Percentiles rank a stretch among this genome's conserved stretches.
These are phyloP conservation scores for Oegoconia quadripuncta DNA, from an alignment of 2,888 invertebrate species.

Conservation along the genomic window DNA sequence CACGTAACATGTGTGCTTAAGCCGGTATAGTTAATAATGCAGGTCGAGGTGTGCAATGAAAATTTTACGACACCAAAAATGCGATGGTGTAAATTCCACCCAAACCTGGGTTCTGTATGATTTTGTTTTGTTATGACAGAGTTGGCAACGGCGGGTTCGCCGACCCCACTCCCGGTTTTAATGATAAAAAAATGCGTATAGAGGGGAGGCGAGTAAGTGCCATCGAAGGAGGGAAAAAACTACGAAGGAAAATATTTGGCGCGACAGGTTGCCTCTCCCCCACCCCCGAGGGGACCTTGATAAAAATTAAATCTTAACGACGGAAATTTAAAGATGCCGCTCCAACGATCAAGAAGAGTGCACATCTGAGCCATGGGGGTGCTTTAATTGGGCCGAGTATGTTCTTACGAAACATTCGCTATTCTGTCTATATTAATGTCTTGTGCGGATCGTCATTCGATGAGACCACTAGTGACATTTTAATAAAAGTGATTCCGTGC, in stretches of 20 bases:
- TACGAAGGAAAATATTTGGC: slow-evolving; percentile 79
- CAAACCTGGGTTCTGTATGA: slow-evolving; percentile 50
- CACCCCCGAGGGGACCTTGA: slow-evolving; percentile 52
- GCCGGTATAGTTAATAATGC: slow-evolving; percentile 5
- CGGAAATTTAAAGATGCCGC: slow-evolving; percentile 80
- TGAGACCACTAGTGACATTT: too few relatives aligned
- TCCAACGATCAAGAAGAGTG: slow-evolving; percentile 78
- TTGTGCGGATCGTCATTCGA: too few relatives aligned
- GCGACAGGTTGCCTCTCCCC: slow-evolving; percentile 72
- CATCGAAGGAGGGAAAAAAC: slow-evolving; percentile 77
- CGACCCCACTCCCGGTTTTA: slow-evolving; percentile 77
- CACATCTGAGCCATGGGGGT: slow-evolving; percentile 74
- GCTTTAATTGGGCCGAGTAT: slow-evolving; percentile 73
- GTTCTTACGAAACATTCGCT: slow-evolving; percentile 39
- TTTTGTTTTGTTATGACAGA: slow-evolving; percentile 77
- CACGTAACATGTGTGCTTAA: neutral
- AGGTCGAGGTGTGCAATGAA: slow-evolving; percentile 10
- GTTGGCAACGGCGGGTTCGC: slow-evolving; percentile 71
- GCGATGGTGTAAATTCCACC: slow-evolving; percentile 50
- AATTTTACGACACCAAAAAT: slow-evolving; percentile 28
- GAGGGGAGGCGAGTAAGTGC: slow-evolving; percentile 75
- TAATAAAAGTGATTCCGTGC: too few relatives aligned
- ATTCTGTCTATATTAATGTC: too few relatives aligned
- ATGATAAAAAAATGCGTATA: slow-evolving; percentile 79
- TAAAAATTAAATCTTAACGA: slow-evolving; percentile 80